A percentile compares a stretch with the other conserved stretches of the same genome.
phyloP scores from a whole-genome alignment of 2,113 vertebrate species.

The Nymphicus hollandicus region DNA sequence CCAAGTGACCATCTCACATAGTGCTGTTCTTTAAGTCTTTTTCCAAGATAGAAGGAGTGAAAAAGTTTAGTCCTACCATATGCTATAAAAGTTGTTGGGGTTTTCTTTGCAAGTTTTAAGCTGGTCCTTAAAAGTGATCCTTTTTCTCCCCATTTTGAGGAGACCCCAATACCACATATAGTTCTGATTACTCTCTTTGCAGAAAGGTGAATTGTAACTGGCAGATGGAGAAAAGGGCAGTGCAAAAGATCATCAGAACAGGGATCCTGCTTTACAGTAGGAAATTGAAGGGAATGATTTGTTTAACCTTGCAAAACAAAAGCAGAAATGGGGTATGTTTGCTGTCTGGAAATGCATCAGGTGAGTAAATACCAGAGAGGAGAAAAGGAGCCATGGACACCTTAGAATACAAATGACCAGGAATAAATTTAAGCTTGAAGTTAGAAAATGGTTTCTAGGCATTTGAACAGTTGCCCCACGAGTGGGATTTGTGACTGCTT shows the following conservation, averaged over 20 bases:
- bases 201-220: background rate
- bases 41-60: background rate
- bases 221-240: background rate
- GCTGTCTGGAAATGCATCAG: conserved; percentile 35
- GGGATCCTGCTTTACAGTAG: background rate
- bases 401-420: conserved; percentile 33
- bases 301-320: conserved; percentile 41
- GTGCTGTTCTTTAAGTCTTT: background rate
- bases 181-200: background rate
- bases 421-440: background rate
- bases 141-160: background rate
- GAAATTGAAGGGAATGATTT: background rate
- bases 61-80: background rate
- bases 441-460: background rate
- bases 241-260: background rate
- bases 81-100: background rate
- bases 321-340: conserved; percentile 32
- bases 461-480: background rate
- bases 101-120: background rate
- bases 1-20: background rate
- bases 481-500: background rate
- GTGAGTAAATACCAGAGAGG: background rate
- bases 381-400: background rate
- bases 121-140: background rate
- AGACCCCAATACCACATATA: background rate